These are phyloP conservation scores for Quadroppia sp. DNA, from an alignment of 2,888 invertebrate genomes.

Conservation along the genomic window DNA sequence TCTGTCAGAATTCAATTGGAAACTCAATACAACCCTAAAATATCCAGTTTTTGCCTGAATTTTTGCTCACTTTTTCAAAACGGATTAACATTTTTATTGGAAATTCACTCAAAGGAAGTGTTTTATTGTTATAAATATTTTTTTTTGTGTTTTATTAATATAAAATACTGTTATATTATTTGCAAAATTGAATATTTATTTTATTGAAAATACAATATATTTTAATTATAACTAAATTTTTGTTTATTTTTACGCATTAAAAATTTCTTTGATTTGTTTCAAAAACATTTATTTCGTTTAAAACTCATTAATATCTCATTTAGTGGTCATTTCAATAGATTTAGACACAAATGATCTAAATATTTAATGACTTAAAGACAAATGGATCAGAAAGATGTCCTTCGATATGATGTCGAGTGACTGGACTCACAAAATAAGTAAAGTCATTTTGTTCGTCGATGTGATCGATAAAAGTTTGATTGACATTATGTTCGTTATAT, in stretches of 20 bases:
- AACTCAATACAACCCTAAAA: slow-evolving; percentile 35
- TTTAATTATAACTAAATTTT: no score
- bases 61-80: neutral
- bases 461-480: neutral
- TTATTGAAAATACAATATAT: no score
- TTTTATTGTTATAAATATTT: no score
- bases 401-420: slow-evolving; percentile 3
- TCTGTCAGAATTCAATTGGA: slow-evolving; percentile 38
- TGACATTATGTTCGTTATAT: neutral
- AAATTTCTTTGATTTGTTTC: no score
- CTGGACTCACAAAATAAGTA: slow-evolving; percentile 9
- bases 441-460: neutral
- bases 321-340: no score
- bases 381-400: neutral
- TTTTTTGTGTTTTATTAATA: no score
- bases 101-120: neutral
- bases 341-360: no score
- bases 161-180: no score
- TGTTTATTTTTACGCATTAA: no score
- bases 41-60: slow-evolving; percentile 37
- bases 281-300: no score
- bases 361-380: neutral
- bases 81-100: neutral
- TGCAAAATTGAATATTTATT: no score
- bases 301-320: neutral